These are phyloP conservation scores for Acanthaster planci DNA, from an alignment of 35 echinoderm and acorn worm species.

Conservation along the genomic window DNA sequence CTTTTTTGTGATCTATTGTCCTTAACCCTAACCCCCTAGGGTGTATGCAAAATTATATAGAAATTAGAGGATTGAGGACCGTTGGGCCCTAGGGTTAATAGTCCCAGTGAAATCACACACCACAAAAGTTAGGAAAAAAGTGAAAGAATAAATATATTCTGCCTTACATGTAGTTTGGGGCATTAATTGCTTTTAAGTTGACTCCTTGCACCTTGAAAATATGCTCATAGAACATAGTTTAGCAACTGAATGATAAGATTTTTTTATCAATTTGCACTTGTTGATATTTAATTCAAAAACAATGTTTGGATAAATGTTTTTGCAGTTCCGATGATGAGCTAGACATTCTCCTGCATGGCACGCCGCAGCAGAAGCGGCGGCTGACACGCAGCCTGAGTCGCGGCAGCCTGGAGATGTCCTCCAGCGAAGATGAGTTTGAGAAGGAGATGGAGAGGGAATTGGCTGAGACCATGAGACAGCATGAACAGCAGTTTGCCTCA, in stretches of 20 bases:
- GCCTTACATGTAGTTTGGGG: neutral
- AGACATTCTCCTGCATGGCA: slow-evolving; percentile 95
- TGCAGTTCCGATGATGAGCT: slow-evolving; percentile 95
- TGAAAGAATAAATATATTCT: no score
- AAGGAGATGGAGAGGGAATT: slow-evolving; percentile 97
- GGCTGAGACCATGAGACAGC: slow-evolving; percentile 74
- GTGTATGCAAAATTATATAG: no score
- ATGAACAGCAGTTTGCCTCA: slow-evolving; percentile 62
- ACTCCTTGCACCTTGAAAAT: no score
- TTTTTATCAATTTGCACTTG: neutral
- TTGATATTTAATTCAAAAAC: neutral
- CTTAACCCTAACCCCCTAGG: no score
- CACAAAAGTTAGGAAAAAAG: no score
- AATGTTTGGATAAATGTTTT: neutral
- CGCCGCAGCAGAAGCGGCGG: slow-evolving; percentile 80
- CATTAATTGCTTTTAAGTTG: neutral
- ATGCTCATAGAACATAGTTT: neutral
- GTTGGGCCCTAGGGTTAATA: no score
- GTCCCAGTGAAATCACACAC: no score
- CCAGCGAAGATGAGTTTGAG: slow-evolving; percentile 99
- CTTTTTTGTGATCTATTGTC: no score
- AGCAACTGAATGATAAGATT: neutral
- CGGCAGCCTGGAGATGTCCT: slow-evolving; percentile 88
- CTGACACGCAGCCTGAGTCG: slow-evolving; percentile 85
- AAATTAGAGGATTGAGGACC: no score